Base-by-base conservation (phyloP, 2,797 vertebrate genomes). In the Cacajao melanocephalus region DNA sequence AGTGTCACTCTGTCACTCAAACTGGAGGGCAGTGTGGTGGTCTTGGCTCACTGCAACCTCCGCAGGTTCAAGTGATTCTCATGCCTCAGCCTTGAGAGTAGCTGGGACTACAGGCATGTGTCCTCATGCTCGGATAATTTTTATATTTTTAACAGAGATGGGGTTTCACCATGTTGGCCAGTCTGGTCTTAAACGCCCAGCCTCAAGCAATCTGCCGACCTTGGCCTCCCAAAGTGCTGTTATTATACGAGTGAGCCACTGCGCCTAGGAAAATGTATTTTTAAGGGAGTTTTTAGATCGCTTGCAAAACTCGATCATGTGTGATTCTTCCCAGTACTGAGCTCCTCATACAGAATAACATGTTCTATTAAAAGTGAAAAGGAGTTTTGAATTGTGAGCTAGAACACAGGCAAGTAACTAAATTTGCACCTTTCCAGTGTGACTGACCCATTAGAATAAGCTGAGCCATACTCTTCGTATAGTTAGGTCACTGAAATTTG, bases 361-460 rank as follows among this genome's bases (percentile, higher is more conserved):
- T 93, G 89, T 79, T 96, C 95, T 97, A 94, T 97, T 85, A 79
- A 98, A 97, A 98, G 30, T 97, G 93, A 97, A 98, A 98, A 95
- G 93, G 96, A 93, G 88, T 97, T 98, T 97, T 96, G 97, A 98
- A 95, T 89, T 97, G 96, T 97, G 96, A 97, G 64, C 57, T 96
- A 96, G 96, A 92, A 98, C 88, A 83, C 72, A 94, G 57, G 75
- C 93, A 96, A 96, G 96, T 98, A 96, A 95, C 96, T 94, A 95
- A 98, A 73, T 88, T 86, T 84, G 88, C 36, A 96, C 72, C 22
- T 30, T 61, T 46, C 8, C 90, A 93, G 95, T 93, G 93, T 92
- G 73, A 67, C 97, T 93, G 85, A 94, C 70, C 55, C 44, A 28
- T 96, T 97, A 67, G 97, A 82, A 96, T 97, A 97, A 97, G 91